Conservation (phyloP, 2,888 invertebrate genomes). For the Cheilosia scutellata region DNA sequence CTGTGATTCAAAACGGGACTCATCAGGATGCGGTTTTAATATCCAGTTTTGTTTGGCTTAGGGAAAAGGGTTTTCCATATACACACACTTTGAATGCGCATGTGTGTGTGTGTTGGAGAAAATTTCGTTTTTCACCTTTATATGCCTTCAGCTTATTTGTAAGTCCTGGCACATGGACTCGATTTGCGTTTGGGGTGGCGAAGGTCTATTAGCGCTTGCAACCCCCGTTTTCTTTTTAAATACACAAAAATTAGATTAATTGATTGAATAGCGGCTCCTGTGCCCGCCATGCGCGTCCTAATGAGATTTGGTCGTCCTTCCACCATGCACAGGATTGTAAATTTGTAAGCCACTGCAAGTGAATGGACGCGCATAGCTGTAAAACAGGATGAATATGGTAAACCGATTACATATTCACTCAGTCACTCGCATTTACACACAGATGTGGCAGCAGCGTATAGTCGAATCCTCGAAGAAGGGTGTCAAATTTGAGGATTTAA, state of each 20-base stretch:
- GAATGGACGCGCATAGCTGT: slow-evolving; percentile 69
- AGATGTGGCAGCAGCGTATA: slow-evolving; percentile 41
- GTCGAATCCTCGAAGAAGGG: slow-evolving; percentile 56
- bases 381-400: slow-evolving; percentile 73
- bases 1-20: slow-evolving; percentile 45
- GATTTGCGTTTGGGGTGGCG: slow-evolving; percentile 56
- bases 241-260: slow-evolving; percentile 73
- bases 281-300: slow-evolving; percentile 42
- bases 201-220: slow-evolving; percentile 56
- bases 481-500: slow-evolving; percentile 74
- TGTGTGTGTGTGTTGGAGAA: slow-evolving; percentile 18
- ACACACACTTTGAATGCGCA: no score
- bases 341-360: slow-evolving; percentile 31
- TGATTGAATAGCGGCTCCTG: slow-evolving; percentile 67
- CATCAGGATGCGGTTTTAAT: slow-evolving; percentile 72
- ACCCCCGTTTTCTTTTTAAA: slow-evolving; percentile 58
- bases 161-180: slow-evolving; percentile 37
- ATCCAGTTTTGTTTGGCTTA: slow-evolving; percentile 12
- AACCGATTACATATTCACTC: slow-evolving; percentile 70
- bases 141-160: slow-evolving; percentile 42
- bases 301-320: slow-evolving; percentile 69
- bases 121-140: slow-evolving; percentile 64
- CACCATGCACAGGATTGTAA: slow-evolving; percentile 38
- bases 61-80: slow-evolving; percentile 25
- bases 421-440: slow-evolving; percentile 50